These are phyloP conservation scores for honey bee (Apis mellifera) DNA, from an alignment of 1,140 invertebrate genomes.

Conservation along the genomic window DNA sequence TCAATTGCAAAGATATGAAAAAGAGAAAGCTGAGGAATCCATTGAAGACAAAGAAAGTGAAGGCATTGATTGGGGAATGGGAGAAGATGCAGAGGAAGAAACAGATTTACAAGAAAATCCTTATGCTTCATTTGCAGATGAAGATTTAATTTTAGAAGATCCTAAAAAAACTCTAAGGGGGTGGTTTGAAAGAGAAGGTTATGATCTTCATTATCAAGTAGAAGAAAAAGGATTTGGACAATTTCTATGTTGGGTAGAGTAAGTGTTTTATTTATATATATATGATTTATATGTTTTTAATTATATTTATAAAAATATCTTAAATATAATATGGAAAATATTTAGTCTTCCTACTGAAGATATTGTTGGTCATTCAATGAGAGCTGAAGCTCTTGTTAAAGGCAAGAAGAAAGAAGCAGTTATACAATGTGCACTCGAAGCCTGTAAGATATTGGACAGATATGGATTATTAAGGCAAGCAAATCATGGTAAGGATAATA, in stretches of 20 bases:
- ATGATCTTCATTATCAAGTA: conserved; percentile 91
- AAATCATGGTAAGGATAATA: conserved; percentile 84
- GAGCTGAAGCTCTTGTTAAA: conserved; percentile 92
- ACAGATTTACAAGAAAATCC: conserved; percentile 91
- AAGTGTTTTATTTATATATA: conserved; percentile 62
- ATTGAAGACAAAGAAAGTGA: conserved; percentile 84
- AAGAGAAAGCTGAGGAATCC: conserved; percentile 80
- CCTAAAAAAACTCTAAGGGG: conserved; percentile 97
- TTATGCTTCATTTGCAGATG: conserved; percentile 89
- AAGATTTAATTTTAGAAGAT: conserved; percentile 95
- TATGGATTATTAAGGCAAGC: conserved; percentile 90
- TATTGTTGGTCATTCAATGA: conserved; percentile 86
- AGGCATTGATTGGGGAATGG: conserved; percentile 96
- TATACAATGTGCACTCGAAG: conserved; percentile 95
- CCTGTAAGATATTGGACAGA: conserved; percentile 94
- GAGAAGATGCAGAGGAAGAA: conserved; percentile 95
- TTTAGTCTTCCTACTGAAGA: conserved; percentile 90
- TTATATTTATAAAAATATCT: not conserved
- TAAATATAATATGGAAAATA: not conserved
- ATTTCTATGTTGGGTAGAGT: conserved; percentile 87
- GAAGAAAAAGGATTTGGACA: conserved; percentile 91
- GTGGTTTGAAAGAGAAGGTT: conserved; percentile 97
- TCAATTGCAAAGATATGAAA: conserved; percentile 82
- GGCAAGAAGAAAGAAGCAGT: conserved; percentile 98
- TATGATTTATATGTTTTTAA: not conserved